Conservation (phyloP, 2,888 invertebrate species). For the Hedya salicella region DNA sequence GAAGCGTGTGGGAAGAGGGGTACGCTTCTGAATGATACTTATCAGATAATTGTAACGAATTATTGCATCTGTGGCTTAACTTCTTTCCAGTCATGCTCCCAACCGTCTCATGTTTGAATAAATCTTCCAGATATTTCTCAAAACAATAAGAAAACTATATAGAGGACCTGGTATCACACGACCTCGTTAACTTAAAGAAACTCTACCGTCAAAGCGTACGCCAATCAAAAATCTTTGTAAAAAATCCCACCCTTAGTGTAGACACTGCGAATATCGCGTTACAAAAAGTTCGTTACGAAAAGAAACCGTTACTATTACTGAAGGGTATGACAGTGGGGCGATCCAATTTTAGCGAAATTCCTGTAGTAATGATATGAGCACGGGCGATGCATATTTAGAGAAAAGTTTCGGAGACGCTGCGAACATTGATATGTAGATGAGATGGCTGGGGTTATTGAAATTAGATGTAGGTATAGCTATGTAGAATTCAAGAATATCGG, state of each 20-base stretch:
- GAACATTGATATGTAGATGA: conserved; percentile 84
- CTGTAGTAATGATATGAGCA: conserved; percentile 81
- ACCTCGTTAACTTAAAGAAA: conserved; percentile 63
- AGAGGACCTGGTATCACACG: conserved; percentile 50
- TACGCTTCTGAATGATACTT: conserved; percentile 74
- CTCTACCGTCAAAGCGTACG: conserved; percentile 70
- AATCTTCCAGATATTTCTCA: conserved; percentile 20
- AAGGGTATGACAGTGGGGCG: conserved; percentile 82
- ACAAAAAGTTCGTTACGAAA: conserved; percentile 83
- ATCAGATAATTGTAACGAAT: conserved; percentile 84
- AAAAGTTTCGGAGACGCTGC: conserved; percentile 78
- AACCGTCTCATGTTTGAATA: conserved; percentile 40
- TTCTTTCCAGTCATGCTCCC: conserved; percentile 45
- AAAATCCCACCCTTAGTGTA: conserved; percentile 78
- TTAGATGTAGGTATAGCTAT: conserved; percentile 81
- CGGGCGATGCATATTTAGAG: conserved; percentile 82
- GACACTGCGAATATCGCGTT: conserved; percentile 81
- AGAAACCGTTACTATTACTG: conserved; percentile 82
- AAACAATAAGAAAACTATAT: conserved; percentile 26
- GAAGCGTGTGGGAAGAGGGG: conserved; percentile 83
- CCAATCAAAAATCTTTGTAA: conserved; percentile 68
- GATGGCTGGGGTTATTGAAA: conserved; percentile 82
- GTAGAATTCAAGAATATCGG: conserved; percentile 72
- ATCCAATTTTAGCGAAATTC: conserved; percentile 81
- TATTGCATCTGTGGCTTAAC: conserved; percentile 68